Conservation (phyloP, 2,797 vertebrate genomes). For the Chrosomus eos region DNA sequence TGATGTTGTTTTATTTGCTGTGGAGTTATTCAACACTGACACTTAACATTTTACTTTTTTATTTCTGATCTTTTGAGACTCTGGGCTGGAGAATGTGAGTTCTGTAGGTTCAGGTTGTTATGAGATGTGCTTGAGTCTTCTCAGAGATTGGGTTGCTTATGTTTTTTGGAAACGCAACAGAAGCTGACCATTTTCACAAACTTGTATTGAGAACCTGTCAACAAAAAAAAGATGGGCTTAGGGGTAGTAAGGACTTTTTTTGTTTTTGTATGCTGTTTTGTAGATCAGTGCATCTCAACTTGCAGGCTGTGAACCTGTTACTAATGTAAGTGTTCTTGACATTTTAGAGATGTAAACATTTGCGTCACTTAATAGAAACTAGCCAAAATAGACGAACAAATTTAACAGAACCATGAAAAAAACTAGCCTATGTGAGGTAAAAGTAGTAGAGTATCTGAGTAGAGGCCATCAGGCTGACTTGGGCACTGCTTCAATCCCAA, state of each 20-base stretch:
- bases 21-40: not conserved
- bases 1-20: not conserved
- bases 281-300: not conserved
- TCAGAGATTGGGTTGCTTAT: not conserved
- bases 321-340: not conserved
- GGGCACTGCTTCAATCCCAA: slow-evolving; percentile 23
- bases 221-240: not conserved
- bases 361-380: not conserved
- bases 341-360: not conserved
- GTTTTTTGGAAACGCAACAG: not conserved
- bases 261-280: not conserved
- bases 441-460: no score
- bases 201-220: not conserved
- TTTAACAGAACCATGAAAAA: not conserved
- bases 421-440: not conserved
- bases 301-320: not conserved
- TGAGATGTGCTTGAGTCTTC: not conserved
- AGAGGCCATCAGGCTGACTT: slow-evolving; percentile 27
- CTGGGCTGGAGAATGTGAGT: not conserved
- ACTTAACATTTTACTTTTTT: not conserved
- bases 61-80: not conserved
- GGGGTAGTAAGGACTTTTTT: not conserved
- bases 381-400: not conserved
- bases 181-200: not conserved
- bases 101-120: not conserved